phyloP scores from a whole-genome alignment of 2,888 invertebrate genomes.

The Tetheella fluctuosa region DNA sequence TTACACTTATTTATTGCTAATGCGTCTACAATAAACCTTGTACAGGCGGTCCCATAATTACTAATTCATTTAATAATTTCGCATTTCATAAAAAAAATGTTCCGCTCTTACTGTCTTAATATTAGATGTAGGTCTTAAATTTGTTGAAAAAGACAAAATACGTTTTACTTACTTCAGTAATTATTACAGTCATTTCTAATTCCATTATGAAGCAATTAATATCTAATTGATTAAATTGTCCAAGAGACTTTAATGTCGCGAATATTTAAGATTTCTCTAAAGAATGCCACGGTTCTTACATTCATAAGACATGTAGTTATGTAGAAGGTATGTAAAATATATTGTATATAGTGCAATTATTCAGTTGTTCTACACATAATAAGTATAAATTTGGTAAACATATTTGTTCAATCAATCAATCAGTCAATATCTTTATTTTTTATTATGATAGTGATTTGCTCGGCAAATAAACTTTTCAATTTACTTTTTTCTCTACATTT shows the following conservation, averaged over 20 bases:
- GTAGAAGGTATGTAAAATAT: neutral
- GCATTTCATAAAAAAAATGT: no score
- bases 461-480: no score
- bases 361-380: no score
- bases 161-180: neutral
- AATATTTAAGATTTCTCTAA: neutral
- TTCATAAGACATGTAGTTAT: neutral
- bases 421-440: no score
- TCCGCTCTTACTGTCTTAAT: no score
- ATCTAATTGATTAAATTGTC: neutral
- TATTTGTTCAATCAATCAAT: no score
- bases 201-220: conserved; percentile 4
- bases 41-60: neutral
- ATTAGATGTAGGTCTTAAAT: no score
- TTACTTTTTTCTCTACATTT: no score
- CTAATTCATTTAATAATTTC: neutral
- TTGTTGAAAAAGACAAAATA: no score
- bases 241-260: neutral
- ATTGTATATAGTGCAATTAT: no score
- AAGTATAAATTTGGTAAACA: no score
- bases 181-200: neutral
- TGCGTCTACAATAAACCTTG: conserved; percentile 6
- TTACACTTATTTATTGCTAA: conserved; percentile 19
- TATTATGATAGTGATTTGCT: no score
- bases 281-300: neutral